Percentiles rank a stretch among this genome's conserved stretches.
phyloP scores from a whole-genome alignment of 2,113 vertebrate species.

The Telmatochromis sp. region DNA sequence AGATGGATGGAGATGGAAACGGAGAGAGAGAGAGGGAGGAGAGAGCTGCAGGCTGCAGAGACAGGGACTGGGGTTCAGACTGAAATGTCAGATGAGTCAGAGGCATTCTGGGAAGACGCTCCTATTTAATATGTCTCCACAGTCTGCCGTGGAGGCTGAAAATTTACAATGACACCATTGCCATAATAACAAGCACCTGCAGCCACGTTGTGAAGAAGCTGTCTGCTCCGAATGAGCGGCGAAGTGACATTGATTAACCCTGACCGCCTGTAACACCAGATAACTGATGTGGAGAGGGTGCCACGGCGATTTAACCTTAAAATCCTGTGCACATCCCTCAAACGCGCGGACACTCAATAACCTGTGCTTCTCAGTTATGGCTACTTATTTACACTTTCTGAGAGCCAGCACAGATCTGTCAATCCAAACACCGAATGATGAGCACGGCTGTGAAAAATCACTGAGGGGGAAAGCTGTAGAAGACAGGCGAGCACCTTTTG shows the following conservation, averaged over 20 bases:
- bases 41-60: background rate
- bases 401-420: background rate
- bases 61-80: conserved; percentile 6
- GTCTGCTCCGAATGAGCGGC: conserved; percentile 9
- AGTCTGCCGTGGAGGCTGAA: conserved; percentile 19
- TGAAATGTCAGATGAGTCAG: conserved; percentile 73
- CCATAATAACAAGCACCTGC: conserved; percentile 52
- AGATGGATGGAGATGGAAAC: conserved; percentile 12
- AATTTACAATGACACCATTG: conserved; percentile 47
- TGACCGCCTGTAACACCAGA: conserved; percentile 27
- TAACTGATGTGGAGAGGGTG: conserved; percentile 7
- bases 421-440: background rate
- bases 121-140: conserved; percentile 50
- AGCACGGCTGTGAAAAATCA: conserved; percentile 9
- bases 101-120: conserved; percentile 50
- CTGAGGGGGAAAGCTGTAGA: background rate
- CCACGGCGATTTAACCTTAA: background rate
- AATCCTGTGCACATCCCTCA: conserved; percentile 10
- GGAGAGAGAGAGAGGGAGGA: background rate
- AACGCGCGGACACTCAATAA: background rate
- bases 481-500: background rate
- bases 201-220: conserved; percentile 32
- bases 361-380: background rate
- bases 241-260: conserved; percentile 52
- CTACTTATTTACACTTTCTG: background rate